Conservation (phyloP, 2,888 invertebrate genomes). For the Chrysina gloriosa region DNA sequence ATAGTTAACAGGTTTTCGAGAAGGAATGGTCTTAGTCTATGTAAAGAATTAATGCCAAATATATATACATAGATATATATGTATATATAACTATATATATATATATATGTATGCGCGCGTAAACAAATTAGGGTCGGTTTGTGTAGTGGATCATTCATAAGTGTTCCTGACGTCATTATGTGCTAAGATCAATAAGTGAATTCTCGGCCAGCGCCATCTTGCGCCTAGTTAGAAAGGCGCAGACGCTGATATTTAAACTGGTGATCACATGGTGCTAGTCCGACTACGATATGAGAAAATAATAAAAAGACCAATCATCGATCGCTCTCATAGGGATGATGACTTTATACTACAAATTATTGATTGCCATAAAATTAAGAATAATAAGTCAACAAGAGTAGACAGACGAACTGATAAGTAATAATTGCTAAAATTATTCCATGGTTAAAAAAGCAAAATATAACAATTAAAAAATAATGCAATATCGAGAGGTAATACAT, state of each 20-base stretch:
- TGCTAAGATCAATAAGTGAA: slow-evolving; percentile 57
- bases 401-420: too few species aligned
- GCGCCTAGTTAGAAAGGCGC: slow-evolving; percentile 22
- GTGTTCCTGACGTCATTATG: slow-evolving; percentile 59
- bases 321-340: background rate
- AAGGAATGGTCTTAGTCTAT: too few species aligned
- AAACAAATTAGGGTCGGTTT: slow-evolving; percentile 58
- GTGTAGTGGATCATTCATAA: slow-evolving; percentile 62
- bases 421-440: too few species aligned
- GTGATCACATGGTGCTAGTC: slow-evolving; percentile 16
- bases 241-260: slow-evolving; percentile 27
- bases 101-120: slow-evolving; percentile 1
- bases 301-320: slow-evolving; percentile 24
- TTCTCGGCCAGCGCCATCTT: slow-evolving; percentile 28
- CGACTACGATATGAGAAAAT: slow-evolving; percentile 17
- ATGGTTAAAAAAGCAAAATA: too few species aligned
- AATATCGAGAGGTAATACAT: background rate
- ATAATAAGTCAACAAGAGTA: background rate
- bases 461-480: background rate
- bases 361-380: background rate
- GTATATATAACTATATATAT: background rate
- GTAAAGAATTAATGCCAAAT: too few species aligned
- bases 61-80: background rate
- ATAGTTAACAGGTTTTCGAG: too few species aligned
- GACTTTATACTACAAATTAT: slow-evolving; percentile 6